phyloP scores from a whole-genome alignment of 2,113 vertebrate species.

The Dicentrarchus labrax region DNA sequence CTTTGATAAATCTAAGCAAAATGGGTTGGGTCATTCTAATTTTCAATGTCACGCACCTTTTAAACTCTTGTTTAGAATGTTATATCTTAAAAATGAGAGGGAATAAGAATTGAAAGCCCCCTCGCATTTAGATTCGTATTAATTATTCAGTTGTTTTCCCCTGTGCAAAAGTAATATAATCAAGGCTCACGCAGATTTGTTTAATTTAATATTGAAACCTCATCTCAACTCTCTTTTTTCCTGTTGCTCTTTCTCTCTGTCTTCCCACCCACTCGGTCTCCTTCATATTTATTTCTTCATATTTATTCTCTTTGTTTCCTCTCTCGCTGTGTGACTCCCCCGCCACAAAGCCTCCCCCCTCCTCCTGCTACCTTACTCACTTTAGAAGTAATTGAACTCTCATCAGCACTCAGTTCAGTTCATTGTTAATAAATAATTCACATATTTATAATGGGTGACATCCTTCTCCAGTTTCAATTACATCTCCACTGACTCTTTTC shows the following conservation, averaged over 20 bases:
- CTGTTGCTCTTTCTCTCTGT: neutral
- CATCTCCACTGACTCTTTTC: slow-evolving; percentile 32
- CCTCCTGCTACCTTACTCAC: slow-evolving; percentile 15
- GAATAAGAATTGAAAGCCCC: slow-evolving; percentile 28
- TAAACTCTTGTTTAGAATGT: neutral
- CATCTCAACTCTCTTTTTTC: slow-evolving; percentile 11
- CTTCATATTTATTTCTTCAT: slow-evolving; percentile 43
- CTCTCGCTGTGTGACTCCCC: neutral
- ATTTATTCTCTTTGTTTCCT: slow-evolving; percentile 57
- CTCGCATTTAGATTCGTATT: slow-evolving; percentile 49
- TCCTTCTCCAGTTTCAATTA: slow-evolving; percentile 57
- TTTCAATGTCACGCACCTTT: neutral
- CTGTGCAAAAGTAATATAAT: slow-evolving; percentile 52
- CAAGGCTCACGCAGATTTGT: slow-evolving; percentile 34
- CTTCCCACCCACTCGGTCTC: slow-evolving; percentile 10
- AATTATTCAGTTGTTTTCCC: slow-evolving; percentile 71
- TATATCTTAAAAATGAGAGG: slow-evolving; percentile 13
- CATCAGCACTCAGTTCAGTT: slow-evolving; percentile 53
- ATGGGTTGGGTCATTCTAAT: neutral
- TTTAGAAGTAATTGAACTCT: slow-evolving; percentile 56
- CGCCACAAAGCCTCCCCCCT: neutral
- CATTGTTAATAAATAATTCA: slow-evolving; percentile 64
- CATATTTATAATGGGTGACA: slow-evolving; percentile 39
- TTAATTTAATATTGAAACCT: slow-evolving; percentile 52
- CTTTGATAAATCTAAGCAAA: neutral